These are phyloP conservation scores for Lepisosteus oculatus DNA, from an alignment of 2,113 vertebrate species.

Conservation along the genomic window DNA sequence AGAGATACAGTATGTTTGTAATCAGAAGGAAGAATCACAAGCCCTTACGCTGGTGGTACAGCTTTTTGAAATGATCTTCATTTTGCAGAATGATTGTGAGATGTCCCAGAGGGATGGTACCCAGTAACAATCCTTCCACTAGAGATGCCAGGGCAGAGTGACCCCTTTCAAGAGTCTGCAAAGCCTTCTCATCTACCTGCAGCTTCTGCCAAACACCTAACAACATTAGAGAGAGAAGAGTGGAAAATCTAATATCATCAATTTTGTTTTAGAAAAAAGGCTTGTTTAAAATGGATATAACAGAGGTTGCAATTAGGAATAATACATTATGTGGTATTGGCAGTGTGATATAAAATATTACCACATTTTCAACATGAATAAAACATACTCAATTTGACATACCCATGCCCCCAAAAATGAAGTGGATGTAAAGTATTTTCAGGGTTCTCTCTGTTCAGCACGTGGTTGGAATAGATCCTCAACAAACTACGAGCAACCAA, in stretches of 20 bases:
- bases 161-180: slow-evolving; percentile 32
- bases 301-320: background rate
- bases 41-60: slow-evolving; percentile 53
- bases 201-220: slow-evolving; percentile 49
- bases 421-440: too few relatives aligned
- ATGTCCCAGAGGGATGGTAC: slow-evolving; percentile 42
- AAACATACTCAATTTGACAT: too few relatives aligned
- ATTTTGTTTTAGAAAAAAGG: background rate
- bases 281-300: background rate
- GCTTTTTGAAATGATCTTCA: slow-evolving; percentile 40
- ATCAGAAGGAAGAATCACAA: background rate
- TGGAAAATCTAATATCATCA: background rate
- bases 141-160: slow-evolving; percentile 32
- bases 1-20: too few relatives aligned
- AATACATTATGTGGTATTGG: too few relatives aligned
- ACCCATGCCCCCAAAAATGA: too few relatives aligned
- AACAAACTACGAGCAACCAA: too few relatives aligned
- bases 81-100: slow-evolving; percentile 48
- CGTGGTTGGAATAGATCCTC: too few relatives aligned
- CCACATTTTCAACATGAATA: too few relatives aligned
- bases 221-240: background rate
- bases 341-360: too few relatives aligned
- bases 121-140: slow-evolving; percentile 45
- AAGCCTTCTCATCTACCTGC: slow-evolving; percentile 44
- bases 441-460: too few relatives aligned